Conservation (phyloP, 2,113 vertebrate genomes). For the Seriola quinqueradiata region DNA sequence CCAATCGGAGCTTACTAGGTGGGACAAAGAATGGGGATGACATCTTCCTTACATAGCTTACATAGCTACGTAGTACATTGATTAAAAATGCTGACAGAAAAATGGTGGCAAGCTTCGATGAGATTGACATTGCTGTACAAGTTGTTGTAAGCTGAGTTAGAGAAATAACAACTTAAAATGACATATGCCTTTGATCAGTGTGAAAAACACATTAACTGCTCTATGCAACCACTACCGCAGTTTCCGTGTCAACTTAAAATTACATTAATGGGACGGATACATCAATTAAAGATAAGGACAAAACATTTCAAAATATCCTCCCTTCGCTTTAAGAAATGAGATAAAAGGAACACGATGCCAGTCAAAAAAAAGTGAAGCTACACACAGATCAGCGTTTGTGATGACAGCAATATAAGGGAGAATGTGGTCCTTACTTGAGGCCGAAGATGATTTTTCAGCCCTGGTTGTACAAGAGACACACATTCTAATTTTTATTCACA, state of each 20-base stretch:
- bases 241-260: not conserved
- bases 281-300: not conserved
- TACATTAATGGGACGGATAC: not conserved
- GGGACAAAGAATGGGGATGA: not conserved
- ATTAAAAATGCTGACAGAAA: not conserved
- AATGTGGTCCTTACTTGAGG: not conserved
- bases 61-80: not conserved
- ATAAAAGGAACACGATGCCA: not conserved
- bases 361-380: not conserved
- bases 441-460: not conserved
- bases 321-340: not conserved
- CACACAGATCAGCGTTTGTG: constrained; percentile 1
- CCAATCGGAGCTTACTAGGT: not conserved
- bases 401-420: not conserved
- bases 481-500: not conserved
- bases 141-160: not conserved
- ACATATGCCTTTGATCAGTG: not conserved
- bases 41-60: not conserved
- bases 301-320: not conserved
- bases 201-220: not conserved
- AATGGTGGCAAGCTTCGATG: not conserved
- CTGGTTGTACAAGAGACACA: not conserved
- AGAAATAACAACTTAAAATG: not conserved
- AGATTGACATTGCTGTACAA: not conserved
- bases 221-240: not conserved